phyloP scores from a whole-genome alignment of 2,797 vertebrate genomes.

The Scleropages formosus region DNA sequence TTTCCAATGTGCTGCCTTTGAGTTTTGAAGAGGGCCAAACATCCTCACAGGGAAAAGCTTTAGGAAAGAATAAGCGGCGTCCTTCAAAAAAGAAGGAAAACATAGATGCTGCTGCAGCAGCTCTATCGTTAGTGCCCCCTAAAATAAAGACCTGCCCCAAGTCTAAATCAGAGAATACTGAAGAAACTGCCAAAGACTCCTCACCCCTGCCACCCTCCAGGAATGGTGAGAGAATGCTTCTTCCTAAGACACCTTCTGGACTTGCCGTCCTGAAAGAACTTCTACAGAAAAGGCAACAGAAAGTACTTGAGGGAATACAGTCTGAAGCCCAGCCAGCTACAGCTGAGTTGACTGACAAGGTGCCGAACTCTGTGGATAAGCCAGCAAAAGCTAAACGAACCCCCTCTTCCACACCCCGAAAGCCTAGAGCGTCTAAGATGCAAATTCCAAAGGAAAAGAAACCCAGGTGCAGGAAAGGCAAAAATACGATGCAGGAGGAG shows the following conservation, averaged over 20 bases:
- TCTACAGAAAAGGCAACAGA: conserved; percentile 85
- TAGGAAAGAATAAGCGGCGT: conserved; percentile 66
- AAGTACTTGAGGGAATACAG: conserved; percentile 61
- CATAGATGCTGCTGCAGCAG: conserved; percentile 61
- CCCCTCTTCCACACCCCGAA: conserved; percentile 66
- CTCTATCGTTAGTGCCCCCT: conserved; percentile 67
- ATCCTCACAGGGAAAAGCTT: conserved; percentile 60
- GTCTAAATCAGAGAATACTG: conserved; percentile 52
- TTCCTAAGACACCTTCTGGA: conserved; percentile 79
- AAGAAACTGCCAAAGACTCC: conserved; percentile 49
- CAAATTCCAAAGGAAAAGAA: conserved; percentile 71
- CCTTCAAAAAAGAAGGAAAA: conserved; percentile 73
- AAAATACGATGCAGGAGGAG: conserved; percentile 60
- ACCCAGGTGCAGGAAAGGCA: conserved; percentile 68
- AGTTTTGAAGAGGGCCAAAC: conserved; percentile 68
- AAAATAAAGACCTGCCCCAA: conserved; percentile 60
- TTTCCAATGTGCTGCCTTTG: conserved; percentile 55
- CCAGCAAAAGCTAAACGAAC: conserved; percentile 68
- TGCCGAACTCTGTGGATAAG: conserved; percentile 60
- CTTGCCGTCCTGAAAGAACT: conserved; percentile 89
- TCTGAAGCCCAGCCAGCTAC: conserved; percentile 54
- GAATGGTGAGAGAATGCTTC: conserved; percentile 62
- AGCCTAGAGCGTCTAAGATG: conserved; percentile 72
- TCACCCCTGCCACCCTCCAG: conserved; percentile 46
- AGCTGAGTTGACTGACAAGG: conserved; percentile 58